A percentile compares a stretch with the other conserved stretches of the same genome.
Evolutionary conservation across 2,888 invertebrate species (phyloP).

Genomic region (Amphipoea lucens): DNA sequence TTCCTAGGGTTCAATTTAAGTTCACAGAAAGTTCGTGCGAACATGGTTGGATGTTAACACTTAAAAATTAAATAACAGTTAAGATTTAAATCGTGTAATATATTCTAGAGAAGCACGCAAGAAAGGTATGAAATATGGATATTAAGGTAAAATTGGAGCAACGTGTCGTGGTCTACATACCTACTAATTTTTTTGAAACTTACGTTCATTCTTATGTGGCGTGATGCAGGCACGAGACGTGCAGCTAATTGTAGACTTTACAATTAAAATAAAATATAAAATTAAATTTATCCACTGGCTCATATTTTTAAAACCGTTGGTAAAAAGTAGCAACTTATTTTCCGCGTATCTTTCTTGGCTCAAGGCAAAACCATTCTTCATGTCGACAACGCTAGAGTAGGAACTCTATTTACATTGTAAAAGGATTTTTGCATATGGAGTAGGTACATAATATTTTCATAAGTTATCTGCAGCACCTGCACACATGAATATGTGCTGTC

Average conservation of each 20-base stretch:
- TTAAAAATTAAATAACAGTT: conserved; percentile 53
- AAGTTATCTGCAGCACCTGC: background rate
- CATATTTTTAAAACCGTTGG: background rate
- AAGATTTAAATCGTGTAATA: conserved; percentile 49
- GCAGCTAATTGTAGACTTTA: conserved; percentile 33
- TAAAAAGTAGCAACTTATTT: conserved; percentile 10
- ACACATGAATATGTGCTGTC: background rate
- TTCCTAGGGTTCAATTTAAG: conserved; percentile 33
- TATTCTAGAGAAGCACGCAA: conserved; percentile 54
- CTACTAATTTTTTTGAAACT: conserved; percentile 35
- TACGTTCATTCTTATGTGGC: conserved; percentile 35
- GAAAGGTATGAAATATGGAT: conserved; percentile 54
- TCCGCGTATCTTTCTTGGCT: conserved; percentile 25
- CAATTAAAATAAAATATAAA: no score
- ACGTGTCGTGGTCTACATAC: conserved; percentile 57
- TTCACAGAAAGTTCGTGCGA: conserved; percentile 37
- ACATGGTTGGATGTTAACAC: conserved; percentile 38
- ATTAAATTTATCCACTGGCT: conserved; percentile 10
- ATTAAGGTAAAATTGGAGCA: conserved; percentile 59
- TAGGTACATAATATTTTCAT: conserved; percentile 23
- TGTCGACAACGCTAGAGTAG: conserved; percentile 14
- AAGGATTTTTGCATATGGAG: conserved; percentile 38
- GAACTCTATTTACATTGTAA: conserved; percentile 44
- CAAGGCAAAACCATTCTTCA: conserved; percentile 22
- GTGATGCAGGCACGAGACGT: conserved; percentile 23